Conservation (phyloP, 2,888 invertebrate species). For the Sisyra nigra region DNA sequence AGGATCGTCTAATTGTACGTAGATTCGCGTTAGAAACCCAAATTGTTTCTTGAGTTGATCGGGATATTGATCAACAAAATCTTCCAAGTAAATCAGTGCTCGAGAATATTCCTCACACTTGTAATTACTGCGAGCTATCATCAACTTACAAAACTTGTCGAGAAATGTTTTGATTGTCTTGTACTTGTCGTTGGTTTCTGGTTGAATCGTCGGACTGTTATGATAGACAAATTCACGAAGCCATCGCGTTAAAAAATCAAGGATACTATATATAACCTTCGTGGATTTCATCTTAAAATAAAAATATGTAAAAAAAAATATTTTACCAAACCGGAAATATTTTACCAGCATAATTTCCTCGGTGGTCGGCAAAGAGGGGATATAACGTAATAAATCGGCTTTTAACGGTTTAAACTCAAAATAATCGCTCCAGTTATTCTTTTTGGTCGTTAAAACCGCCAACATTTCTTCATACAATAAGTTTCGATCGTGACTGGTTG, state of each 20-base stretch:
- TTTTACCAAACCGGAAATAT: slow-evolving; percentile 6
- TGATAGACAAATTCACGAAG: slow-evolving; percentile 40
- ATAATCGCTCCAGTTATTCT: slow-evolving; percentile 9
- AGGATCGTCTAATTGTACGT: slow-evolving; percentile 74
- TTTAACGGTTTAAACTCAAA: slow-evolving; percentile 5
- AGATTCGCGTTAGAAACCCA: slow-evolving; percentile 58
- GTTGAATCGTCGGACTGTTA: slow-evolving; percentile 14
- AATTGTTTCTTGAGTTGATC: slow-evolving; percentile 39
- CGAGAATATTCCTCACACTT: slow-evolving; percentile 59
- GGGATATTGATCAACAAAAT: slow-evolving; percentile 44
- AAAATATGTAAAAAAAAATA: background rate
- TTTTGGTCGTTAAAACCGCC: slow-evolving; percentile 29
- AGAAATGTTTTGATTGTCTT: slow-evolving; percentile 20
- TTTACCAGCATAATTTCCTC: slow-evolving; percentile 4
- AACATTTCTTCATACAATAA: slow-evolving; percentile 37
- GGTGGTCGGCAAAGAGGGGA: slow-evolving; percentile 1
- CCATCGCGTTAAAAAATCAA: slow-evolving; percentile 67
- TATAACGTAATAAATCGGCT: slow-evolving; percentile 4
- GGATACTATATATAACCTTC: slow-evolving; percentile 50
- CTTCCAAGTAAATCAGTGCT: slow-evolving; percentile 58
- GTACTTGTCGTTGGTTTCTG: slow-evolving; percentile 18
- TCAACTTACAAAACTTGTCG: slow-evolving; percentile 40
- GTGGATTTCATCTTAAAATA: slow-evolving; percentile 21
- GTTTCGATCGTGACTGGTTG: slow-evolving; percentile 24
- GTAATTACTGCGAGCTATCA: slow-evolving; percentile 56